Evolutionary conservation across 2,888 invertebrate species (phyloP), one percentile per base, ranked within the genome.

Genomic region (Loripinus fragilis): DNA sequence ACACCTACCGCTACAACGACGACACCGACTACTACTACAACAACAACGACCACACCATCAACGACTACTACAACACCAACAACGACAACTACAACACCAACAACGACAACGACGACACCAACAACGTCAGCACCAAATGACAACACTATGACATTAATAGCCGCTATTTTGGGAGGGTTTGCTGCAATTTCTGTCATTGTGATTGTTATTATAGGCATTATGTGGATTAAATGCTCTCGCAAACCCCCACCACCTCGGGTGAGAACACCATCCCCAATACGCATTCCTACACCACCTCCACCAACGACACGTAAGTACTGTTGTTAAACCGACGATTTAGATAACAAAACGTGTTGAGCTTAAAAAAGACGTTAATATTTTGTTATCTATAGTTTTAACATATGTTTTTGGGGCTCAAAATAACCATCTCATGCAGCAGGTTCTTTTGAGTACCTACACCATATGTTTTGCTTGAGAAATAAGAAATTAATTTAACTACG

Each of bases 111-210:
- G 5, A 52, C 20, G 12, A 52, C 52, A 8, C 23, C 25, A 8
- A 52, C 52, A 3, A 52, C 52, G 25, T 5, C 52, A 15, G 28
- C 60, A 3, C 17, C 12, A 17, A 2, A 8, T 17, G 60, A 60
- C 33, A 60, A 60, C 17, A 60, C 60, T 17, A 15, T 60, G n/a
- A 20, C 60, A 17, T 33, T 60, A 12, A 60, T 60, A 5, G 60
- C 80, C 28, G 71, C 74, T 30, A 28, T 28, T 33, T 48, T 80
- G 65, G 80, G 75, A 64, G 81, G 66, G 17, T 64, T 73, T 8
- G 81, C 81, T 15, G 76, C 76, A 0, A 69, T 78, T 30, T 42
- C 78, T 10, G 66, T 74, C 23, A 20, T 81, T 2, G 28, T 30
- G 0, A 35, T 81, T 50, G 65, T 78, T 20, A 42, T 71, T 5